Evolutionary conservation across 2,888 invertebrate genomes (phyloP).

Genomic region (Andrena camellia): DNA sequence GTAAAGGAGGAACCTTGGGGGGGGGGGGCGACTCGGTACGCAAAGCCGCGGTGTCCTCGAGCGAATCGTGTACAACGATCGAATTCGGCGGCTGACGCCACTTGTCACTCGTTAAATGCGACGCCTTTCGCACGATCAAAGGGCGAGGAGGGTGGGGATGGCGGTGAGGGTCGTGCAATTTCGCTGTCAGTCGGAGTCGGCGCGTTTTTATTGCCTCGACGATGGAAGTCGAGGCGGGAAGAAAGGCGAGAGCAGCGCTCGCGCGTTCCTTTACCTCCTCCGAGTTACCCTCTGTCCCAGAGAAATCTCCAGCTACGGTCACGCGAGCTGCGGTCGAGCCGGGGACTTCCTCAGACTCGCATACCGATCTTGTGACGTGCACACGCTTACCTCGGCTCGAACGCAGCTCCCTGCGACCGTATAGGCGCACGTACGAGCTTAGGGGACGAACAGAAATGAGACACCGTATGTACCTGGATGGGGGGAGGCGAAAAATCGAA

Average conservation of each 20-base stretch:
- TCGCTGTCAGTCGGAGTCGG: slow-evolving; percentile 54
- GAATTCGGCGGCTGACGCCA: slow-evolving; percentile 48
- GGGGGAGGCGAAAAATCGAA: slow-evolving; percentile 38
- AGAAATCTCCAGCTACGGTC: not conserved
- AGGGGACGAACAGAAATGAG: slow-evolving; percentile 8
- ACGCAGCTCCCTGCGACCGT: not conserved
- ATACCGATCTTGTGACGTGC: not conserved
- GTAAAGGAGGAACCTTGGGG: not conserved
- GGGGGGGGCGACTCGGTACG: not conserved
- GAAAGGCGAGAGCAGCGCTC: slow-evolving; percentile 13
- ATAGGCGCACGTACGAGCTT: not conserved
- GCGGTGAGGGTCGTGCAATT: slow-evolving; percentile 39
- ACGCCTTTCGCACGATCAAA: slow-evolving; percentile 65
- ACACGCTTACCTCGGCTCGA: not conserved
- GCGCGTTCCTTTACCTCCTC: slow-evolving; percentile 31
- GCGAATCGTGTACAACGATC: slow-evolving; percentile 19
- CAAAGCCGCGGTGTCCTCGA: slow-evolving; percentile 13
- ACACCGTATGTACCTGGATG: not conserved
- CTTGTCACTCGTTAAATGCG: slow-evolving; percentile 34
- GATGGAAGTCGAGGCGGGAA: slow-evolving; percentile 35
- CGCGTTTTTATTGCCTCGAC: slow-evolving; percentile 46
- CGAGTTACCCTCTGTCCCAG: slow-evolving; percentile 27
- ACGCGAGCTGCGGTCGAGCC: slow-evolving; percentile 4
- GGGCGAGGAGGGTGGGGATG: slow-evolving; percentile 41
- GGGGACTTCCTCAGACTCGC: not conserved